A percentile compares a stretch with the other conserved stretches of the same genome.
Conservation (phyloP, 2,113 vertebrate genomes). For the Colinus virginianus region DNA sequence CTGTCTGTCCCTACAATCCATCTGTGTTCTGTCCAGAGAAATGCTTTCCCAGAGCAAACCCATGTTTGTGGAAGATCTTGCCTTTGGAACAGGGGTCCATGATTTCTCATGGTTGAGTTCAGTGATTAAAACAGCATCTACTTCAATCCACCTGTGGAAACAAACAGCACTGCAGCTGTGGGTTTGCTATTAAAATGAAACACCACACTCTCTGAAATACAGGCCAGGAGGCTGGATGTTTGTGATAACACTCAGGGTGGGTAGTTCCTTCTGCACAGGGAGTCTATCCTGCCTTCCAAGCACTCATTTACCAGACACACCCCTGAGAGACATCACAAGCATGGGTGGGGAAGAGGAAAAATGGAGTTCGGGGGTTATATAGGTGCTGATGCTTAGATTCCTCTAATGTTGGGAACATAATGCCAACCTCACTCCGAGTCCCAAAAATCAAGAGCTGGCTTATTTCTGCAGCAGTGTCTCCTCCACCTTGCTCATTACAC, state of each 20-base stretch:
- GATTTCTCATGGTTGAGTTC: slow-evolving; percentile 44
- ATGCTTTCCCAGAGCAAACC: not conserved
- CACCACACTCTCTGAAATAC: not conserved
- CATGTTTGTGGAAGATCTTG: slow-evolving; percentile 57
- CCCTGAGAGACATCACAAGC: fast-evolving
- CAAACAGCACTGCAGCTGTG: slow-evolving; percentile 23
- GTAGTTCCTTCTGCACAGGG: not conserved
- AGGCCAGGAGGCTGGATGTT: not conserved
- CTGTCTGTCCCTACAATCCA: slow-evolving; percentile 58
- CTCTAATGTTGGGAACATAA: not conserved
- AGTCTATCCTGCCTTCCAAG: not conserved
- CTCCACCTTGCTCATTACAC: not conserved
- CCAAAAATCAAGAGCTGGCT: not conserved
- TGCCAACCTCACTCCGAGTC: fast-evolving
- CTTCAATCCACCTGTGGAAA: slow-evolving; percentile 63
- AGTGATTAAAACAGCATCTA: slow-evolving; percentile 37
- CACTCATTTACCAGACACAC: not conserved
- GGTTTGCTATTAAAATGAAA: slow-evolving; percentile 30
- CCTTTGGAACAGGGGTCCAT: slow-evolving; percentile 19
- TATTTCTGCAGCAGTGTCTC: not conserved
- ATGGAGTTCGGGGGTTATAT: not conserved
- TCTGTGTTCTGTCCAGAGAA: slow-evolving; percentile 56
- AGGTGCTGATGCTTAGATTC: not conserved
- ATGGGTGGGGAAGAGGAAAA: not conserved
- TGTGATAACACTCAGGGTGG: not conserved